Base-by-base conservation (phyloP, 2,113 vertebrate genomes). In the Micromys minutus region DNA sequence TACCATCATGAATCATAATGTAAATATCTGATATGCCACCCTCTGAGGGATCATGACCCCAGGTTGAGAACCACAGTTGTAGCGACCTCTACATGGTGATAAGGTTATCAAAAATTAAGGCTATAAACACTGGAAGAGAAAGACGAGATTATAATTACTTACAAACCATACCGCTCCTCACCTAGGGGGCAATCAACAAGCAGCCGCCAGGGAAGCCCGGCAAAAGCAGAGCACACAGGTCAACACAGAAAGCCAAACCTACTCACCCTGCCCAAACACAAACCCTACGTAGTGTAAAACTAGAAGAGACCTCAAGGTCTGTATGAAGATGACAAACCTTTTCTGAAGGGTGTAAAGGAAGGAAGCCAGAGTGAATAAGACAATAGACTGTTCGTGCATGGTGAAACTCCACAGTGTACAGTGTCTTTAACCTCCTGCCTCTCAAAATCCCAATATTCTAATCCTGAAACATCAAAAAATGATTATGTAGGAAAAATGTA, bases 241-340 rank as follows among this genome's bases (percentile, higher is more conserved):
- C 86, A 97, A 84, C 86, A n/a, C 52, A 45, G 79, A 97, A 97
- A 93, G 89, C 97, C 91, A 61, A 94, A 89, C 19, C 29, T 76
- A 83, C 61, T 92, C 50, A 81, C 0, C 52, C 61, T 83, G 81
- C 34, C 67, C 95, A 91, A 95, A 95, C 50, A 94, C 76, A 92
- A 91, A 87, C 12, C 11, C 31, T 22, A 93, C 77, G 57, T 74
- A 55, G 57, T 84, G 77, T 95, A 95, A 96, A 95, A 76, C 65
- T 84, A 69, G 94, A 94, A 93, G 93, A 96, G 91, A 94, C 88
- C 45, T 39, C 63, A 84, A 89, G 57, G 86, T 79, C 87, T 95
- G 96, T 89, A 93, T 74, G 77, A 93, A 96, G 77, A 81, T 71
- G 87, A 87, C 89, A 95, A 97, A 93, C 94, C 91, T 95, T 95